A percentile compares a stretch with the other conserved stretches of the same genome.
Evolutionary conservation across 64 coral and sea anemone genomes (phyloP).

Genomic region (Orbicella faveolata): DNA sequence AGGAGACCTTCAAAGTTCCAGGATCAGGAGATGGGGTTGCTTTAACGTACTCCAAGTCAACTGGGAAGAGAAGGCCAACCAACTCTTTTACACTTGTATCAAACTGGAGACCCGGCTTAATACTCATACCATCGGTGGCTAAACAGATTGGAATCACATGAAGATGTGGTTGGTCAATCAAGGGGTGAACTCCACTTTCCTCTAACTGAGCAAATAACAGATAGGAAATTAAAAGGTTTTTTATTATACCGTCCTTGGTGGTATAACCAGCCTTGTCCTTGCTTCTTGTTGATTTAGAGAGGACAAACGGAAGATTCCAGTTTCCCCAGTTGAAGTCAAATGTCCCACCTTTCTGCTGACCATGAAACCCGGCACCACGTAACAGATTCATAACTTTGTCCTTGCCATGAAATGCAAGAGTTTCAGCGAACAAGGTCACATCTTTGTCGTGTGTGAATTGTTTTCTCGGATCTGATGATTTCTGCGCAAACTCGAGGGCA

Average conservation of each 20-base stretch:
- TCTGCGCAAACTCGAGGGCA: neutral
- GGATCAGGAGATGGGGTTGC: neutral
- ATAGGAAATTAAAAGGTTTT: neutral
- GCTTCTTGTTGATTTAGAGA: neutral
- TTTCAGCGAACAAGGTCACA: neutral
- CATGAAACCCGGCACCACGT: neutral
- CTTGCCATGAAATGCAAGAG: neutral
- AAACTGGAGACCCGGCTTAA: constrained; percentile 37
- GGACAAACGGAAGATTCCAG: constrained; percentile 4
- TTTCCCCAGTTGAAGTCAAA: neutral
- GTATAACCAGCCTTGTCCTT: neutral
- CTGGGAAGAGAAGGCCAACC: neutral
- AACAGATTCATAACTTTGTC: neutral
- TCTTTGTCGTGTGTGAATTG: constrained; percentile 6
- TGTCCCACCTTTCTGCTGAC: neutral
- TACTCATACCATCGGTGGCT: constrained; percentile 40
- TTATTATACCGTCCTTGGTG: neutral
- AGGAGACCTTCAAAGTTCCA: neutral
- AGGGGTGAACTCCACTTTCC: constrained; percentile 34
- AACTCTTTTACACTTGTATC: constrained; percentile 2
- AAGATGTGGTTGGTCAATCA: constrained; percentile 22
- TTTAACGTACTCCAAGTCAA: neutral
- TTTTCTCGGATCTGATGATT: neutral
- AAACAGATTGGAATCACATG: constrained; percentile 31
- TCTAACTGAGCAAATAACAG: constrained; percentile 1